phyloP scores from a whole-genome alignment of 1,140 invertebrate genomes.

The Ceratina australensis region DNA sequence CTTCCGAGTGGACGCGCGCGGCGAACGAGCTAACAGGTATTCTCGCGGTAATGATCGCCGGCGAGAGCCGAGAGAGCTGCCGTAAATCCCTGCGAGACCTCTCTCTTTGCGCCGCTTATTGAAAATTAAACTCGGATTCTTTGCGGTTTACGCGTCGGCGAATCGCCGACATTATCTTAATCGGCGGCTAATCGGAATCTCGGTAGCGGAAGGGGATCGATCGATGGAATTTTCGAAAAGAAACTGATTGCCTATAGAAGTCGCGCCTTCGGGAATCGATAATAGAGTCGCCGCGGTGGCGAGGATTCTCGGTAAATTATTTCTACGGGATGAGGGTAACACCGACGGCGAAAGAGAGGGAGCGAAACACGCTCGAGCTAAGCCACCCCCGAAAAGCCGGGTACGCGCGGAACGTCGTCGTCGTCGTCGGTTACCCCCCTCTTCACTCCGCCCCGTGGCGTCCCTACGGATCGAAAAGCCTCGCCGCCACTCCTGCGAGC shows the following conservation, averaged over 20 bases:
- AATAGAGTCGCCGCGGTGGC: neutral
- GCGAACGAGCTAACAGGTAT: conserved; percentile 53
- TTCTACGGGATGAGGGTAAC: conserved; percentile 45
- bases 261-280: too few species aligned
- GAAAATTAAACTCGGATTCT: conserved; percentile 49
- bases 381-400: conserved; percentile 67
- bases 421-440: conserved; percentile 54
- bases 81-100: conserved; percentile 41
- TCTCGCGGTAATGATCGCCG: conserved; percentile 56
- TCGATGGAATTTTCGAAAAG: neutral
- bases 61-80: conserved; percentile 19
- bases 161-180: conserved; percentile 20
- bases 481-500: conserved; percentile 38
- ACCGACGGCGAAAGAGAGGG: conserved; percentile 43
- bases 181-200: conserved; percentile 15
- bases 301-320: neutral
- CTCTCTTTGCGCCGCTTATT: conserved; percentile 32
- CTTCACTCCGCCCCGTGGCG: conserved; percentile 1
- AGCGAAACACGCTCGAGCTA: conserved; percentile 56
- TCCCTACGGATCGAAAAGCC: conserved; percentile 45
- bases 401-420: conserved; percentile 55
- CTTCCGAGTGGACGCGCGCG: conserved; percentile 58
- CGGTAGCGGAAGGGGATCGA: neutral
- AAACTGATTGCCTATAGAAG: neutral
- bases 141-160: conserved; percentile 20